These are phyloP conservation scores for Cyaniris semiargus DNA, from an alignment of 2,888 invertebrate genomes.

Conservation along the genomic window DNA sequence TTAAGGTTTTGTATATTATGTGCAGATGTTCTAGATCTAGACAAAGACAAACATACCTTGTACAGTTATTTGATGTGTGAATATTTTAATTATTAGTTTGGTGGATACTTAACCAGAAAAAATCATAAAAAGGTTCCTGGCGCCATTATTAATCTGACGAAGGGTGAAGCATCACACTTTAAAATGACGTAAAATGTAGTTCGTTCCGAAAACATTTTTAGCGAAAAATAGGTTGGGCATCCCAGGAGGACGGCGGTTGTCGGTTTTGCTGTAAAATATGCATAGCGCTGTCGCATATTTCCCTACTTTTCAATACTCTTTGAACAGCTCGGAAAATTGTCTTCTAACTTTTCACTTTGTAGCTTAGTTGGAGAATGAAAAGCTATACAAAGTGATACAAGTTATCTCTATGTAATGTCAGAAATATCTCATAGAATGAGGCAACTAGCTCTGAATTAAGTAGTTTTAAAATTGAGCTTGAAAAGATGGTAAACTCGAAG, in stretches of 20 bases:
- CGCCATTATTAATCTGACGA: not conserved
- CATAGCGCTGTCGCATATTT: not conserved
- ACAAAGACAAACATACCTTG: no score
- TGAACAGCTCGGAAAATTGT: not conserved
- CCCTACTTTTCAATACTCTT: conserved; percentile 3
- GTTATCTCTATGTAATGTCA: not conserved
- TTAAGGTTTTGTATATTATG: no score
- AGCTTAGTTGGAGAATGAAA: not conserved
- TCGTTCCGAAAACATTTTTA: not conserved
- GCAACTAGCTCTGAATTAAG: not conserved
- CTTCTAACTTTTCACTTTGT: not conserved
- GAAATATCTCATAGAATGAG: not conserved
- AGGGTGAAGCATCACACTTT: not conserved
- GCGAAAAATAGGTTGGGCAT: not conserved
- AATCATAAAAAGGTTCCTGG: no score
- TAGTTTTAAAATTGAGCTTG: not conserved
- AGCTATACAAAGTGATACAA: not conserved
- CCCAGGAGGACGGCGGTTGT: not conserved
- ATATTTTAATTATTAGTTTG: no score
- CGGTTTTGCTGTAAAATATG: conserved; percentile 9
- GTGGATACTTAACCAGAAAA: no score
- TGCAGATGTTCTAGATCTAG: no score
- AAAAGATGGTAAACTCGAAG: not conserved
- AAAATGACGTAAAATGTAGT: not conserved
- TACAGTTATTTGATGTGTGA: no score